Evolutionary conservation across 1,140 invertebrate genomes (phyloP).

Genomic region (Apis laboriosa): DNA sequence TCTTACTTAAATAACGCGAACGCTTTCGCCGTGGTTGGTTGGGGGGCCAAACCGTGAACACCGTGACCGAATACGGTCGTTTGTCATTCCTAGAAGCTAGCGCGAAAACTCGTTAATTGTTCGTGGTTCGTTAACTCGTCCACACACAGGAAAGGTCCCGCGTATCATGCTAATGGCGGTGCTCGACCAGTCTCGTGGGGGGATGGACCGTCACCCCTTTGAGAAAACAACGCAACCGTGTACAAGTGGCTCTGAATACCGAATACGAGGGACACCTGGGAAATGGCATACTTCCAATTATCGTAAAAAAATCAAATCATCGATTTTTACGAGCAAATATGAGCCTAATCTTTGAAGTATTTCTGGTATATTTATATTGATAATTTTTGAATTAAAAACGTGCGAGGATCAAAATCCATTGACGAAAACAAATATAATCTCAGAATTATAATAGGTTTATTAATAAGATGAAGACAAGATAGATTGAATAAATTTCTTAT

Average conservation of each 20-base stretch:
- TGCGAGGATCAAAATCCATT: too few relatives aligned
- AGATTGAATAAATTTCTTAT: too few relatives aligned
- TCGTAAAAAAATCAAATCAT: not conserved
- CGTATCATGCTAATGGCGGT: conserved; percentile 17
- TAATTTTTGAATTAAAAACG: too few relatives aligned
- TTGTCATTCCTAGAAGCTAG: conserved; percentile 12
- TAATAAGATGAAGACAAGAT: too few relatives aligned
- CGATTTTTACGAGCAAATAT: too few relatives aligned
- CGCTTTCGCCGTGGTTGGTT: not conserved
- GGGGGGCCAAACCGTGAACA: not conserved
- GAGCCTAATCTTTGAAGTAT: too few relatives aligned
- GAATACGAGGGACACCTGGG: not conserved
- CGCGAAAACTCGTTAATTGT: conserved; percentile 53
- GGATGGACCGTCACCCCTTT: not conserved
- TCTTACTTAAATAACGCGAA: conserved; percentile 42
- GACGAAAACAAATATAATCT: too few relatives aligned
- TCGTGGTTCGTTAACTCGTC: conserved; percentile 35
- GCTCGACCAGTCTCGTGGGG: not conserved
- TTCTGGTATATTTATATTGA: too few relatives aligned
- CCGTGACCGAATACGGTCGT: not conserved
- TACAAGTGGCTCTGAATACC: not conserved
- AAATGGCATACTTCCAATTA: not conserved
- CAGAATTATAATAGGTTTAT: too few relatives aligned
- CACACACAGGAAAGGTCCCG: conserved; percentile 3
- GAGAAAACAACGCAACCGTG: not conserved